Evolutionary conservation across 1,140 invertebrate species (phyloP).

Genomic region (Zophobas morio): DNA sequence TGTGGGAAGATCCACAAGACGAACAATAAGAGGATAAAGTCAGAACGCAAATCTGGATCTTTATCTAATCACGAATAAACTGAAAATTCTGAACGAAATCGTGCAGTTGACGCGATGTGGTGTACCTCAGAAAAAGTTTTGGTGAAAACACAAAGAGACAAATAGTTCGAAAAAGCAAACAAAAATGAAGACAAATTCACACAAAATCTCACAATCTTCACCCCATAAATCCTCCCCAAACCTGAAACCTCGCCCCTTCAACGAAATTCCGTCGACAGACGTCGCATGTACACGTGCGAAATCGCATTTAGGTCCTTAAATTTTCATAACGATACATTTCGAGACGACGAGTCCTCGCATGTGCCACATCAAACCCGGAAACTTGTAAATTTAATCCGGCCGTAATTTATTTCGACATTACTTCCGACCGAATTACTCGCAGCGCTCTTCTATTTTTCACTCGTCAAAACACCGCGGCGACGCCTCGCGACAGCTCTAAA

Average conservation of each 20-base stretch:
- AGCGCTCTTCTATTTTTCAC: constrained; percentile 12
- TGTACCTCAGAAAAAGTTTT: no score
- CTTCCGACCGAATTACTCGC: constrained; percentile 16
- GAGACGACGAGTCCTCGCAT: not conserved
- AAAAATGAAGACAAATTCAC: no score
- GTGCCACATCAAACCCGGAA: constrained; percentile 8
- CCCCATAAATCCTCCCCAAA: no score
- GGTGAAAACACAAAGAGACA: no score
- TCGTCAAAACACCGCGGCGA: not conserved
- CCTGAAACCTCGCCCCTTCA: not conserved
- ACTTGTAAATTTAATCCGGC: constrained; percentile 32
- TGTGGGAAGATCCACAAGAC: no score
- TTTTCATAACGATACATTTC: constrained; percentile 3
- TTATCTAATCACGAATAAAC: no score
- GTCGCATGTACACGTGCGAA: constrained; percentile 7
- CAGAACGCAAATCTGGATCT: no score
- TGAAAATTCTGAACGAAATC: no score
- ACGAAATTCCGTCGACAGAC: not conserved
- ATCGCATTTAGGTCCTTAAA: not conserved
- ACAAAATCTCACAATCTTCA: no score
- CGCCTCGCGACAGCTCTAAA: not conserved
- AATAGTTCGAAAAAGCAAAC: no score
- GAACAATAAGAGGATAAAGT: no score
- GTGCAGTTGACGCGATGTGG: no score
- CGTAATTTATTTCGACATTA: constrained; percentile 26